Evolutionary conservation across 1,140 invertebrate genomes (phyloP).

Genomic region (Dendroctonus valens): DNA sequence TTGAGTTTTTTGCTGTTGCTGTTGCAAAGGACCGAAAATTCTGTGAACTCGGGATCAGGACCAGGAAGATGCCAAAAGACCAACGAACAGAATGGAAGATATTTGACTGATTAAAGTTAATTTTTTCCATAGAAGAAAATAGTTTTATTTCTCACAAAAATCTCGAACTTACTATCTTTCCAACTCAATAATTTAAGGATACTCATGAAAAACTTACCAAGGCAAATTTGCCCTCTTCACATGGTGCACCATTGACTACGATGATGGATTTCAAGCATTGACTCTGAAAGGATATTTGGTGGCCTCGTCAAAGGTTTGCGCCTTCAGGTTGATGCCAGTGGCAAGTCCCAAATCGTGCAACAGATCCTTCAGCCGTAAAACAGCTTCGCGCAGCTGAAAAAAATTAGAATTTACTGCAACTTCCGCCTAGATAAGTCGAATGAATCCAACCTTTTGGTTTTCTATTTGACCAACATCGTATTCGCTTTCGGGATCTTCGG

Average conservation of each 20-base stretch:
- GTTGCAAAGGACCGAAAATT: too few relatives aligned
- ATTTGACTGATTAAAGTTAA: conserved; percentile 4
- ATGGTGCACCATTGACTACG: conserved; percentile 49
- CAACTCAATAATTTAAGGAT: neutral
- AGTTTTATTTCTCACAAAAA: too few relatives aligned
- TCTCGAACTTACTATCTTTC: neutral
- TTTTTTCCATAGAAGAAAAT: too few relatives aligned
- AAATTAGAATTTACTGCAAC: too few relatives aligned
- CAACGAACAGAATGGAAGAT: too few relatives aligned
- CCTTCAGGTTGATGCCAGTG: conserved; percentile 43
- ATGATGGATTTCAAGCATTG: conserved; percentile 60
- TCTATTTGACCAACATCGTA: conserved; percentile 8
- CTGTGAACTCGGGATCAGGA: too few relatives aligned
- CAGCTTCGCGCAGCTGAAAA: conserved; percentile 2
- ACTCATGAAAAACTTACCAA: conserved; percentile 39
- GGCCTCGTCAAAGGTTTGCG: conserved; percentile 57
- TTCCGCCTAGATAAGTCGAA: neutral
- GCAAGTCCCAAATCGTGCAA: conserved; percentile 37
- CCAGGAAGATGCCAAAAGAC: too few relatives aligned
- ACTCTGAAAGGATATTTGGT: conserved; percentile 62
- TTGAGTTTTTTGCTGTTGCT: too few relatives aligned
- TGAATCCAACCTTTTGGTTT: conserved; percentile 5
- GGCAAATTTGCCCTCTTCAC: conserved; percentile 39
- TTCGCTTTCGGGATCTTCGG: conserved; percentile 41
- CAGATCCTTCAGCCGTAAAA: conserved; percentile 10